Evolutionary conservation across 2,113 vertebrate species (phyloP), one percentile per base, ranked within the genome.

Genomic region (Artemisiospiza belli): DNA sequence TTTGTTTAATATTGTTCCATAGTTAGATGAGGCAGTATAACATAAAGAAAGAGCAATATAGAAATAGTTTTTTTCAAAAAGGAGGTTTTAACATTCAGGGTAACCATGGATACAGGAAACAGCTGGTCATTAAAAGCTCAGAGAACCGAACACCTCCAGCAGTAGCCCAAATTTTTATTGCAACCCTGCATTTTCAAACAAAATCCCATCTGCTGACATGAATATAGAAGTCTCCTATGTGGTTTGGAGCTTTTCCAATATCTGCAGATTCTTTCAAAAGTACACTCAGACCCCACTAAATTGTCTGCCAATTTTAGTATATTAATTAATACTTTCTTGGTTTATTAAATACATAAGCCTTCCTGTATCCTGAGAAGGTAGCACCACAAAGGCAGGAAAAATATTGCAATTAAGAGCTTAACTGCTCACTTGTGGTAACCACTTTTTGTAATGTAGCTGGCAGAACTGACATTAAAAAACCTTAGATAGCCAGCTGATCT

Each of bases 151-250:
- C 41, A 90, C 35, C 62, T 84, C 22, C 62, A 93, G n/a, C 30
- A 88, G 63, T 59, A 76, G 55, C 46, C 70, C 49, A 85, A 82
- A 79, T 87, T 93, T 96, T 92, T 95, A 93, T 83, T 83, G 75
- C 93, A 93, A 86, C 31, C 15, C 52, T 80, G 79, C 83, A 86
- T 83, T 95, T 95, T 95, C 46, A 83, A 89, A 83, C 49, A 77
- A 43, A 94, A 74, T 83, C 68, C 88, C 67, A 93, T 90, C 84
- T 96, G 88, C 85, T 92, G 74, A 63, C 62, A 76, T 12, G 24
- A 72, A 72, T 73, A 68, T 35, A 87, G 39, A 70, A 35, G 44
- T 90, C 85, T 84, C 55, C 55, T 64, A 5, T 37, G 43, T 69
- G 75, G 16, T 39, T 66, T 94, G 91, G 82, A 95, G 28, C 24